Conservation (phyloP, 2,888 invertebrate species). For the Cremastinae sp. region DNA sequence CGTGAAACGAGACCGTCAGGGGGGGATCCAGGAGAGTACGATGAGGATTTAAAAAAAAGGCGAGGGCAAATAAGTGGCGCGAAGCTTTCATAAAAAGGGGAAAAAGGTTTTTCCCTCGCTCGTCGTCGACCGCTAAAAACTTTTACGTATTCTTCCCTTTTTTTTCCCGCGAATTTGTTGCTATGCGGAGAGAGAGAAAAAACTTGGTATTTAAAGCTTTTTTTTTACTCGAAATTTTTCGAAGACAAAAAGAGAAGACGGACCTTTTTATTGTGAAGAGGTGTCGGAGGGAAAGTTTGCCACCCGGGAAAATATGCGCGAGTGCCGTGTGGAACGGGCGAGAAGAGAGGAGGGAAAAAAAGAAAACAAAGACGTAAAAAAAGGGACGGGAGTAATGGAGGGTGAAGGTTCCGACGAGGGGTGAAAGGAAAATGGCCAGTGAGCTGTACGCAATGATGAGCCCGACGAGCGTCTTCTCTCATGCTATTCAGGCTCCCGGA, state of each 20-base stretch:
- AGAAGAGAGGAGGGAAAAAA: not conserved
- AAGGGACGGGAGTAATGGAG: slow-evolving; percentile 1
- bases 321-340: slow-evolving; percentile 33
- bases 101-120: slow-evolving; percentile 26
- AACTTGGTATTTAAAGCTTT: not conserved
- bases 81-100: slow-evolving; percentile 48
- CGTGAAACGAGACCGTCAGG: too few relatives aligned
- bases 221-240: not conserved
- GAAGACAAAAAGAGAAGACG: too few relatives aligned
- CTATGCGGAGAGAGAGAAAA: slow-evolving; percentile 23
- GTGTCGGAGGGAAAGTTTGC: slow-evolving; percentile 21
- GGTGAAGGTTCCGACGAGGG: slow-evolving; percentile 39
- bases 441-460: not conserved
- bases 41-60: slow-evolving; percentile 33
- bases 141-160: slow-evolving; percentile 70
- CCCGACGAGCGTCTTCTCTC: slow-evolving; percentile 12
- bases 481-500: slow-evolving; percentile 5
- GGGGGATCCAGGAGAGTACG: not conserved
- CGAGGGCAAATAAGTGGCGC: slow-evolving; percentile 6
- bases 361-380: slow-evolving; percentile 66
- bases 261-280: not conserved
- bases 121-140: slow-evolving; percentile 65
- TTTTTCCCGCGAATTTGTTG: slow-evolving; percentile 17
- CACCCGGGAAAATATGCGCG: slow-evolving; percentile 39
- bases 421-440: slow-evolving; percentile 58